Percentiles rank a stretch among this genome's conserved stretches.
These are phyloP conservation scores for Glaucidium brasilianum DNA, from an alignment of 2,113 vertebrate genomes.

Conservation along the genomic window DNA sequence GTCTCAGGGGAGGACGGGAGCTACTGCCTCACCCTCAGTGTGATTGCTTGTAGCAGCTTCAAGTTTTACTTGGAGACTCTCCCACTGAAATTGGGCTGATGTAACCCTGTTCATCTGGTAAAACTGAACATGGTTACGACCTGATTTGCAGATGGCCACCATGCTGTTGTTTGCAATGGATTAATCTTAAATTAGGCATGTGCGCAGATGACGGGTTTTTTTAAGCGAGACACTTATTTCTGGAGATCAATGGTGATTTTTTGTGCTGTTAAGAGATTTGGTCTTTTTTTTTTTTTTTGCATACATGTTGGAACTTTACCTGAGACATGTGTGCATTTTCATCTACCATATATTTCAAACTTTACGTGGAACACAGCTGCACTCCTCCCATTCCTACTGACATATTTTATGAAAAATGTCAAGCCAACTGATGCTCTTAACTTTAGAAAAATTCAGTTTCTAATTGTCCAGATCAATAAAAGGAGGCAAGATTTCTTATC, in stretches of 20 bases:
- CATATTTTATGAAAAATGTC: neutral
- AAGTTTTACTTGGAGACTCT: neutral
- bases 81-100: neutral
- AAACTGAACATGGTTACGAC: neutral
- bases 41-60: neutral
- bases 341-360: neutral
- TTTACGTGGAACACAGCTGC: neutral
- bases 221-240: neutral
- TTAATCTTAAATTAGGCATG: neutral
- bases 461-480: neutral
- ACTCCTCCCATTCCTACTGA: neutral
- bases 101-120: neutral
- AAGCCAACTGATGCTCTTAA: neutral
- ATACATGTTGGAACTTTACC: neutral
- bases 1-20: neutral
- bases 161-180: neutral
- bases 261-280: neutral
- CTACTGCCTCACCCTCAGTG: neutral
- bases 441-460: neutral
- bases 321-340: neutral
- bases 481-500: constrained; percentile 8
- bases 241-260: neutral
- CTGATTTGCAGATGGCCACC: neutral
- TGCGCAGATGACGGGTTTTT: neutral
- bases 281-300: neutral